Evolutionary conservation across 2,797 vertebrate genomes (phyloP).

Genomic region (Dendrocincla fuliginosa): DNA sequence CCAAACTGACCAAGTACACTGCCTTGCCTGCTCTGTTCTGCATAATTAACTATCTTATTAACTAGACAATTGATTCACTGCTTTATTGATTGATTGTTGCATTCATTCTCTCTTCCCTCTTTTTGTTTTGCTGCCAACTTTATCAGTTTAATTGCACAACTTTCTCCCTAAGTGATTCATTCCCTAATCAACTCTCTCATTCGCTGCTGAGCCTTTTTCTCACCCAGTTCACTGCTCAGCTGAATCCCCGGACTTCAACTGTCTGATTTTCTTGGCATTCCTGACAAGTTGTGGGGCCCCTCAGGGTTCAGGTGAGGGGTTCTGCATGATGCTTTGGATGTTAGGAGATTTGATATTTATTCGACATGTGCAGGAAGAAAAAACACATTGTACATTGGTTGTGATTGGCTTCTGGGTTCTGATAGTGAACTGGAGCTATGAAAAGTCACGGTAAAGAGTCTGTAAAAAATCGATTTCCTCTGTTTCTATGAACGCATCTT

Average conservation of each 20-base stretch:
- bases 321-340: neutral
- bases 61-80: slow-evolving; percentile 44
- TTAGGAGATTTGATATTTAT: neutral
- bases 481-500: neutral
- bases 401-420: neutral
- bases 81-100: slow-evolving; percentile 49
- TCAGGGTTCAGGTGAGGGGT: rapidly evolving
- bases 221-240: neutral
- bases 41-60: slow-evolving; percentile 62
- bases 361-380: rapidly evolving
- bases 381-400: neutral
- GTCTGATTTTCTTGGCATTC: neutral
- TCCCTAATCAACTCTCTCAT: slow-evolving; percentile 20
- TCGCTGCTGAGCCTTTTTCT: neutral
- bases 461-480: neutral
- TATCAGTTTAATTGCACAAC: slow-evolving; percentile 59
- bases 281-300: neutral
- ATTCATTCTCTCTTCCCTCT: slow-evolving; percentile 7
- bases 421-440: neutral
- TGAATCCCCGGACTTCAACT: slow-evolving; percentile 28
- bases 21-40: neutral
- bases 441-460: neutral
- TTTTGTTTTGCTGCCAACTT: slow-evolving; percentile 53
- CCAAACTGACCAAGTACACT: neutral
- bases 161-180: slow-evolving; percentile 44